A percentile compares a stretch with the other conserved stretches of the same genome.
phyloP scores from a whole-genome alignment of 2,797 vertebrate species.

The Myotis planiceps region DNA sequence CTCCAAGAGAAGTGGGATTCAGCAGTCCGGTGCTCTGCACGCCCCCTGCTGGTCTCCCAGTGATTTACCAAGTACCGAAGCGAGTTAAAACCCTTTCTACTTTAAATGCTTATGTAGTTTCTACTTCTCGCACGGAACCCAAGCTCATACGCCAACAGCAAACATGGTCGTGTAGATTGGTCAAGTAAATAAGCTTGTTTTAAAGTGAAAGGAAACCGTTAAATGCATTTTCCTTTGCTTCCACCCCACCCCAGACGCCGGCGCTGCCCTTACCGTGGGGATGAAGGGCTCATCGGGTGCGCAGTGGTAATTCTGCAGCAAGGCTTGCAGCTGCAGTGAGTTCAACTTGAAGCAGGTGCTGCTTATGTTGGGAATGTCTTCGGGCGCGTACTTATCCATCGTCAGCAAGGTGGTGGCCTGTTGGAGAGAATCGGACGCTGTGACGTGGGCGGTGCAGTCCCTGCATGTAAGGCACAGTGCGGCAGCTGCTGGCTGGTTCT shows the following conservation, averaged over 20 bases:
- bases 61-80: background rate
- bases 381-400: slow-evolving; percentile 97
- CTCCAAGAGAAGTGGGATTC: background rate
- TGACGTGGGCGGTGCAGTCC: background rate
- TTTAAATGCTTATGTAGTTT: background rate
- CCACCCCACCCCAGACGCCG: background rate
- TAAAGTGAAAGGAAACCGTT: background rate
- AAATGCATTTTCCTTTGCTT: background rate
- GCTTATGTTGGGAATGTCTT: slow-evolving; percentile 95
- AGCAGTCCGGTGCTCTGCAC: too few species aligned
- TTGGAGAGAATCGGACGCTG: background rate
- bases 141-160: background rate
- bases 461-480: too few species aligned
- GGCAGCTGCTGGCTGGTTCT: too few species aligned
- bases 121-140: background rate
- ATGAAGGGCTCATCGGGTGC: slow-evolving; percentile 97
- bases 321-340: slow-evolving; percentile 96
- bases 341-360: slow-evolving; percentile 99
- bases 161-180: background rate
- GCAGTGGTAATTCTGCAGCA: slow-evolving; percentile 97
- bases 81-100: background rate
- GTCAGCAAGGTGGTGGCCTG: slow-evolving; percentile 98
- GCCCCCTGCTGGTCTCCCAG: background rate
- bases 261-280: slow-evolving; percentile 90
- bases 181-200: fast-evolving